phyloP scores from a whole-genome alignment of 2,888 invertebrate genomes.

The Formica aserva region DNA sequence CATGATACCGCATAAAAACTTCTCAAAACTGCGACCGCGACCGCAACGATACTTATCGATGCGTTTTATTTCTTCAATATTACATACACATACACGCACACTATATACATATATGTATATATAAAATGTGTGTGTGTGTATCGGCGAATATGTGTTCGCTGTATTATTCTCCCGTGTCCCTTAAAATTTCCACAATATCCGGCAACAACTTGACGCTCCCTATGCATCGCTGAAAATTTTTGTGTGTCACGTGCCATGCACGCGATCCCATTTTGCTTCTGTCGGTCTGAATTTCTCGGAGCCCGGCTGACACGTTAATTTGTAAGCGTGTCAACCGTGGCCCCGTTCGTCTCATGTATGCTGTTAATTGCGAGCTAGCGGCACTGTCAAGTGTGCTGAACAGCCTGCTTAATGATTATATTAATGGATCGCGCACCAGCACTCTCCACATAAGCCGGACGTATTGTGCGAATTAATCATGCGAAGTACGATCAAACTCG shows the following conservation, averaged over 20 bases:
- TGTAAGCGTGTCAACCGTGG: slow-evolving; percentile 52
- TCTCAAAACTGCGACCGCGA: slow-evolving; percentile 14
- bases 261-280: slow-evolving; percentile 35
- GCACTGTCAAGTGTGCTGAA: slow-evolving; percentile 52
- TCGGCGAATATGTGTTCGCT: background rate
- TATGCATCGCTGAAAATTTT: slow-evolving; percentile 36
- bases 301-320: slow-evolving; percentile 48
- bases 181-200: slow-evolving; percentile 42
- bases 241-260: slow-evolving; percentile 40
- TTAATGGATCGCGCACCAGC: slow-evolving; percentile 42
- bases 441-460: slow-evolving; percentile 12
- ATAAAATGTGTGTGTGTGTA: background rate
- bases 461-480: slow-evolving; percentile 32
- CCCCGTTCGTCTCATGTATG: slow-evolving; percentile 49
- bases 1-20: slow-evolving; percentile 8
- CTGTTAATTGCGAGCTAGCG: slow-evolving; percentile 52
- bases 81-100: too few species aligned
- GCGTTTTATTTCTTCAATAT: background rate
- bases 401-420: slow-evolving; percentile 54
- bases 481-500: background rate
- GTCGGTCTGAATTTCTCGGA: slow-evolving; percentile 43
- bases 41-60: background rate
- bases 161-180: slow-evolving; percentile 29
- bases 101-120: background rate
- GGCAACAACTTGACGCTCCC: background rate